Percentiles rank a stretch among this genome's conserved stretches.
These are phyloP conservation scores for Petrosia ficiformis DNA, from an alignment of 37 sponge, comb jelly and placozoan species.

Conservation along the genomic window DNA sequence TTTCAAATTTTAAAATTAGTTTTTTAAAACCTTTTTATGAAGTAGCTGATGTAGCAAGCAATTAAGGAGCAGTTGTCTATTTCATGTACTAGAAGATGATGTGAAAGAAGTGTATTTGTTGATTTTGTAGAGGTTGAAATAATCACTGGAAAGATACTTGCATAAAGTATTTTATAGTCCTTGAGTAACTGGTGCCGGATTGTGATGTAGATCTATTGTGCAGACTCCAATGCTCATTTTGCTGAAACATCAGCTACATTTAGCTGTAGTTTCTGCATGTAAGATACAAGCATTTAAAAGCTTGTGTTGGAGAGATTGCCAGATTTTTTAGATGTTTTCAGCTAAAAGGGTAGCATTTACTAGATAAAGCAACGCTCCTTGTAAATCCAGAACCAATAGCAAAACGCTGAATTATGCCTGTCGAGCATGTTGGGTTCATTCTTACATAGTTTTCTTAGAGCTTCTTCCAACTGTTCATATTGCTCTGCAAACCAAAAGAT, in stretches of 20 bases:
- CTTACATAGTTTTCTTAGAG: conserved; percentile 22
- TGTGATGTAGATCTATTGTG: too few species aligned
- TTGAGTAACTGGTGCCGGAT: too few species aligned
- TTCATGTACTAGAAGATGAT: conserved; percentile 32
- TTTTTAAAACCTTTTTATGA: too few species aligned
- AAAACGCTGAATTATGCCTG: conserved; percentile 49
- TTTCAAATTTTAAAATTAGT: too few species aligned
- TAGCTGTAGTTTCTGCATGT: conserved; percentile 57
- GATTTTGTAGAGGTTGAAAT: conserved; percentile 50
- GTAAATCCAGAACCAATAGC: not conserved
- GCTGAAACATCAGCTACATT: conserved; percentile 33
- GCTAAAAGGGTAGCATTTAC: conserved; percentile 11
- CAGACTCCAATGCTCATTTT: too few species aligned
- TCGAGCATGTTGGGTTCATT: conserved; percentile 53
- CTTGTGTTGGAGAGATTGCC: conserved; percentile 1
- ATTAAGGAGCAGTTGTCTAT: conserved; percentile 40
- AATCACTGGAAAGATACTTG: conserved; percentile 27
- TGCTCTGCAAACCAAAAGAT: conserved; percentile 6
- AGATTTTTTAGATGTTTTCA: conserved; percentile 15
- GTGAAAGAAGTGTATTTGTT: too few species aligned
- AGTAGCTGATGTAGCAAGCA: conserved; percentile 43
- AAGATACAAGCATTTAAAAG: conserved; percentile 20
- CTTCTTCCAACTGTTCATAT: not conserved
- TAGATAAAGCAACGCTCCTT: conserved; percentile 25
- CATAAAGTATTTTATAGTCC: conserved; percentile 19